Evolutionary conservation across 2,113 vertebrate species (phyloP).

Genomic region (Hippocampus barbouri): DNA sequence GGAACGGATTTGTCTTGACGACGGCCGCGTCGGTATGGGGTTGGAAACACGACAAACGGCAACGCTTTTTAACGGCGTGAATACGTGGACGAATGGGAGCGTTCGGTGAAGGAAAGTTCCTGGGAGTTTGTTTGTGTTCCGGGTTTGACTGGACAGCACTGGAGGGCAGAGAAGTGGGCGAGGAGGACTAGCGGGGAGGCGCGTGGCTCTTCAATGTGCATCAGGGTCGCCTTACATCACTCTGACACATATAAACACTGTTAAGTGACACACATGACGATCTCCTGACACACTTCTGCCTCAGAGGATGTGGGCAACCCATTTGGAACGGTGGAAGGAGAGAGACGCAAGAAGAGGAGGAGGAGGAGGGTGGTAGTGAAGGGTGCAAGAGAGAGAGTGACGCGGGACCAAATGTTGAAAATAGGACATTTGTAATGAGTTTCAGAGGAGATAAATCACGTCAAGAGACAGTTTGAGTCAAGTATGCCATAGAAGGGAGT

Average conservation of each 20-base stretch:
- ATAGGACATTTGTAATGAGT: neutral
- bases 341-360: neutral
- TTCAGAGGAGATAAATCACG: neutral
- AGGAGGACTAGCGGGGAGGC: constrained; percentile 13
- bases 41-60: neutral
- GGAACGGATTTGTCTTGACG: constrained; percentile 35
- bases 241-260: constrained; percentile 41
- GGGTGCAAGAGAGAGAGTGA: neutral
- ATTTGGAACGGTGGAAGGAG: constrained; percentile 28
- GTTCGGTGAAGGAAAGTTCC: constrained; percentile 24
- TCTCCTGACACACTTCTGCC: constrained; percentile 59
- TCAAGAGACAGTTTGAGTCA: neutral
- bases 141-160: constrained; percentile 42
- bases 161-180: constrained; percentile 32
- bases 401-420: neutral
- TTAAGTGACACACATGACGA: constrained; percentile 44
- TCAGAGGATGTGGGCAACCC: constrained; percentile 58
- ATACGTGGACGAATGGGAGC: constrained; percentile 12
- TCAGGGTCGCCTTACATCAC: constrained; percentile 52
- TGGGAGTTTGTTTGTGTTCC: constrained; percentile 38
- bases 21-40: neutral
- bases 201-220: constrained; percentile 48
- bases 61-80: neutral
- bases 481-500: neutral
- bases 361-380: neutral